Evolutionary conservation across 2,888 invertebrate genomes (phyloP).

Genomic region (Dusona sp.): DNA sequence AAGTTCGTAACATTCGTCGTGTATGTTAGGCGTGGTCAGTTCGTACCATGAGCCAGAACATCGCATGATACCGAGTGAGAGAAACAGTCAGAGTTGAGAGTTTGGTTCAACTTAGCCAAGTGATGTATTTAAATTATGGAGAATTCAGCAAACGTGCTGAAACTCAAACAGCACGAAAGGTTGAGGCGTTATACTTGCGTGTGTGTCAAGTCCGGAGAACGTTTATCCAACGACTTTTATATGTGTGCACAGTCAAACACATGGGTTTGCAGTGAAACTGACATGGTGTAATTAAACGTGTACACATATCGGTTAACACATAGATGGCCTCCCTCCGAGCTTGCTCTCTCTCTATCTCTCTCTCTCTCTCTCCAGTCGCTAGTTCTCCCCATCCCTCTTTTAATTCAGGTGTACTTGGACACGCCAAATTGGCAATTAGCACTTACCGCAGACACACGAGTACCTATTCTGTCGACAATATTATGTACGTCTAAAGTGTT

Average conservation of each 20-base stretch:
- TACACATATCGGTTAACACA: conserved; percentile 32
- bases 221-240: conserved; percentile 3
- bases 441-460: conserved; percentile 34
- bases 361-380: background rate
- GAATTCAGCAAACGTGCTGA: conserved; percentile 34
- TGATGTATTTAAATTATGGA: conserved; percentile 22
- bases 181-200: background rate
- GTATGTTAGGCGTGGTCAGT: conserved; percentile 63
- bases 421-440: conserved; percentile 62
- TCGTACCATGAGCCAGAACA: conserved; percentile 8
- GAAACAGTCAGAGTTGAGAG: background rate
- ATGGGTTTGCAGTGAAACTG: conserved; percentile 30
- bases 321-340: background rate
- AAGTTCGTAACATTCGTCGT: conserved; percentile 47
- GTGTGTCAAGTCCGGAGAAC: background rate
- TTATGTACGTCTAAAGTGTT: background rate
- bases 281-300: conserved; percentile 56
- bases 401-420: conserved; percentile 37
- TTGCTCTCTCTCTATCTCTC: background rate
- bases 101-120: conserved; percentile 15
- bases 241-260: background rate
- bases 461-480: background rate
- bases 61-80: background rate
- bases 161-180: conserved; percentile 34
- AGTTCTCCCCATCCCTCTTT: background rate